Conservation (phyloP, 2,797 vertebrate species). For the Trichosurus vulpecula region DNA sequence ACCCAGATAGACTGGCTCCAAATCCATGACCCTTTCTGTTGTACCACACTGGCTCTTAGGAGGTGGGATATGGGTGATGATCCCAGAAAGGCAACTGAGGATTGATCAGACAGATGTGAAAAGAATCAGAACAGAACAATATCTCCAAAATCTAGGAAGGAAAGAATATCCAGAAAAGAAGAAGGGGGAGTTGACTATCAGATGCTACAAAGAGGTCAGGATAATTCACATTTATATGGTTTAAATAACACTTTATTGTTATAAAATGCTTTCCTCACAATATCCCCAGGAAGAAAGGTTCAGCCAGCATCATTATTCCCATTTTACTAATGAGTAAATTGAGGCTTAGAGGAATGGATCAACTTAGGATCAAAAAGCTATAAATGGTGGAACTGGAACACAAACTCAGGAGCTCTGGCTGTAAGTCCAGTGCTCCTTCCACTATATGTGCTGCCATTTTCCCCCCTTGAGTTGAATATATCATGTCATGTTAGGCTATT, state of each 20-base stretch:
- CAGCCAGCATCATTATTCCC: neutral
- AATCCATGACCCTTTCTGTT: neutral
- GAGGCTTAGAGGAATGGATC: neutral
- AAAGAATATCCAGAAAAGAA: neutral
- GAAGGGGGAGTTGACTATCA: neutral
- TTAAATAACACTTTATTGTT: neutral
- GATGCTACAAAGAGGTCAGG: neutral
- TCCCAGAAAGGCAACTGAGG: neutral
- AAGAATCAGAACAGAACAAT: neutral
- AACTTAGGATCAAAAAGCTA: neutral
- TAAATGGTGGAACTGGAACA: neutral
- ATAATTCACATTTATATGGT: neutral
- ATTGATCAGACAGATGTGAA: neutral
- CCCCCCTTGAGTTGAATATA: neutral
- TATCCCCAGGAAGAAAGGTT: neutral
- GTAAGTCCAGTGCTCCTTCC: neutral
- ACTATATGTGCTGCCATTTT: neutral
- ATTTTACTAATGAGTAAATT: neutral
- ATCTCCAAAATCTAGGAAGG: neutral
- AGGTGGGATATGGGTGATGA: neutral
- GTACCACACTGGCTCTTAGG: neutral
- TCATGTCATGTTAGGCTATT: slow-evolving; percentile 3
- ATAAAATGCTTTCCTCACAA: neutral
- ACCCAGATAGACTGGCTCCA: neutral
- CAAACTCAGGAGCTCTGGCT: neutral